Conservation (phyloP, 2,888 invertebrate species). For the Aproaerema taeniolella region DNA sequence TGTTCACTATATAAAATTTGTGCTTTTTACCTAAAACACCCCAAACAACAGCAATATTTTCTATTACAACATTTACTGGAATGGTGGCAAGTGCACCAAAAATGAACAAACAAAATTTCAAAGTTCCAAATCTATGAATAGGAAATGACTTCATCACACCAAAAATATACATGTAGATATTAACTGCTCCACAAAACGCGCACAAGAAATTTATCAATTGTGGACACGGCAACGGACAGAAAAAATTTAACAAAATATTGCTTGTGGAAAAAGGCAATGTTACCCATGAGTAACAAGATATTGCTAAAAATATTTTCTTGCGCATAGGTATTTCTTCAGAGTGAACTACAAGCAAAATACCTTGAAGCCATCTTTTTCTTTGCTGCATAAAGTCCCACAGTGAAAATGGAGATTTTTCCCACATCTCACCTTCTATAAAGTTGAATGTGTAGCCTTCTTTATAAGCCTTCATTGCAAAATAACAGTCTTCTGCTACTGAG, state of each 20-base stretch:
- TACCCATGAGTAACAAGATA: conserved; percentile 97
- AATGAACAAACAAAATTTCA: conserved; percentile 87
- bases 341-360: conserved; percentile 92
- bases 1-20: conserved; percentile 98
- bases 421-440: conserved; percentile 99
- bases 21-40: conserved; percentile 96
- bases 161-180: conserved; percentile 98
- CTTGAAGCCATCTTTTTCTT: conserved; percentile 96
- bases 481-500: conserved; percentile 98
- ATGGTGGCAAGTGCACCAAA: conserved; percentile 93
- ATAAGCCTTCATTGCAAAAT: conserved; percentile 97
- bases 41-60: conserved; percentile 96
- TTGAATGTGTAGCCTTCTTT: conserved; percentile 94
- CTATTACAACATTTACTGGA: conserved; percentile 95
- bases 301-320: conserved; percentile 88
- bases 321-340: conserved; percentile 88
- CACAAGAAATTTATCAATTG: conserved; percentile 90
- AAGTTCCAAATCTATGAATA: conserved; percentile 88
- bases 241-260: conserved; percentile 88
- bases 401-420: conserved; percentile 98
- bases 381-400: conserved; percentile 97
- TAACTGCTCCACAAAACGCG: conserved; percentile 94
- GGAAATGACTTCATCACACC: conserved; percentile 98
- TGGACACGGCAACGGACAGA: conserved; percentile 93
- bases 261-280: conserved; percentile 95